Base-by-base conservation (phyloP, 2,797 vertebrate species). In the Melanogrammus aeglefinus region DNA sequence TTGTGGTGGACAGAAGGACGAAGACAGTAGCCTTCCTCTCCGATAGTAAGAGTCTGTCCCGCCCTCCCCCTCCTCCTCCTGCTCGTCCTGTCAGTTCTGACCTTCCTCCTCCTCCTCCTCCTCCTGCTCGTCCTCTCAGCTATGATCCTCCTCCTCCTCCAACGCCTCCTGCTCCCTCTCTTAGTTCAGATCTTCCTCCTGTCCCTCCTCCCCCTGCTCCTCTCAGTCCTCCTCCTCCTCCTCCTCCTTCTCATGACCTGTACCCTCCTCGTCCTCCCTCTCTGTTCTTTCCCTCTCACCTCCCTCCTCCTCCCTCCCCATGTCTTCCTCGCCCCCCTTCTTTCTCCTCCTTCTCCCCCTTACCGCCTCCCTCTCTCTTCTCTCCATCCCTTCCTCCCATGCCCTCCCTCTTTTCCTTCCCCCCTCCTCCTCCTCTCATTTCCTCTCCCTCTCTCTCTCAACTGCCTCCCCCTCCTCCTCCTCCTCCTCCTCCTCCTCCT, bases 21-120 rank as follows among this genome's bases (percentile, higher is more conserved):
- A 93, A 89, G 74, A 92, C 86, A 0, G 82, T 96, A 74, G 90
- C 86, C 51, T 90, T 90, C 83, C 91, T 96, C 72, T 95, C 92
- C 1, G 87, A 93, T 90, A 92, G 93, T 94, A 93, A 75, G 44
- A 89, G 41, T 84, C 79, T 75, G 1, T 80, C 86, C 86, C 86
- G 80, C 85, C 84, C 81, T 81, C 78, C 79, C 0, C 80, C 80
- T 16, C 78, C 70, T 21, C 70, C 66, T n/a, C 39, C 39, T 8
- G 9, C n/a, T 41, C 33, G 10, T n/a, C 21, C 16, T 63, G 21
- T 21, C 18, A 0, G 1, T 72, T 29, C 21, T 75, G 12, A 18
- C 57, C 72, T 78, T 77, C 70, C 29, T 38, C 70, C 76, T 35
- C 77, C 47, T 14, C 66, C 66, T 29, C 13, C 29, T 29, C 29